phyloP scores from a whole-genome alignment of 2,797 vertebrate genomes.

The Micromesistius poutassou region DNA sequence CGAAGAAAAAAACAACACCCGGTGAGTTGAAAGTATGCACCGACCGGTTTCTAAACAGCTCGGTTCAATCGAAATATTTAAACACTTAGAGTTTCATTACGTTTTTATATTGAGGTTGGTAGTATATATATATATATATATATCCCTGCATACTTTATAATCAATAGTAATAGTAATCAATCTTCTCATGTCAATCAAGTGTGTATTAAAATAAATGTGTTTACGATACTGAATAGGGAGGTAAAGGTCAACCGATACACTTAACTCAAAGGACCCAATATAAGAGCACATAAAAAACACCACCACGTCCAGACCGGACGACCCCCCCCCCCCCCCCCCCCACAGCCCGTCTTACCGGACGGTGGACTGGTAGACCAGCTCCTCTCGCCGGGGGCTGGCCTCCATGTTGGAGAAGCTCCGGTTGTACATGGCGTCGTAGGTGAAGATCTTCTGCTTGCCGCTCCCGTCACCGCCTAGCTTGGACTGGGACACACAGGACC shows the following conservation, averaged over 20 bases:
- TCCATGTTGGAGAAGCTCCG: constrained; percentile 88
- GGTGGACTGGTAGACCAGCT: constrained; percentile 89
- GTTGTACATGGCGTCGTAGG: constrained; percentile 92
- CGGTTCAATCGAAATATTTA: not conserved
- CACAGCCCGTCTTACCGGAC: constrained; percentile 75
- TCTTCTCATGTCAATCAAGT: too few species aligned
- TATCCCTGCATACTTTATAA: not conserved
- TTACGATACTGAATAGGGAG: too few species aligned
- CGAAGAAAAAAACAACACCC: too few species aligned
- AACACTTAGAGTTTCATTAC: too few species aligned
- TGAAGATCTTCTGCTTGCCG: constrained; percentile 93
- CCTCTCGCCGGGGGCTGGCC: constrained; percentile 79
- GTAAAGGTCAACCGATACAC: too few species aligned
- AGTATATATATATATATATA: too few species aligned
- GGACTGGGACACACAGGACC: constrained; percentile 3
- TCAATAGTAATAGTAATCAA: not conserved
- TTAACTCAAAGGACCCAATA: not conserved
- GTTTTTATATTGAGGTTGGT: too few species aligned
- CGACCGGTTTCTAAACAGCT: not conserved
- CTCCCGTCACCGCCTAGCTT: constrained; percentile 85
- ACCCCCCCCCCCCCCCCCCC: not conserved
- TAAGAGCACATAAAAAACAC: not conserved
- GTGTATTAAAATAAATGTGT: too few species aligned
- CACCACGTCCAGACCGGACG: not conserved
- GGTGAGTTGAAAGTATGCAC: not conserved